Evolutionary conservation across 2,113 vertebrate genomes (phyloP).

Genomic region (Alligator mississippiensis): DNA sequence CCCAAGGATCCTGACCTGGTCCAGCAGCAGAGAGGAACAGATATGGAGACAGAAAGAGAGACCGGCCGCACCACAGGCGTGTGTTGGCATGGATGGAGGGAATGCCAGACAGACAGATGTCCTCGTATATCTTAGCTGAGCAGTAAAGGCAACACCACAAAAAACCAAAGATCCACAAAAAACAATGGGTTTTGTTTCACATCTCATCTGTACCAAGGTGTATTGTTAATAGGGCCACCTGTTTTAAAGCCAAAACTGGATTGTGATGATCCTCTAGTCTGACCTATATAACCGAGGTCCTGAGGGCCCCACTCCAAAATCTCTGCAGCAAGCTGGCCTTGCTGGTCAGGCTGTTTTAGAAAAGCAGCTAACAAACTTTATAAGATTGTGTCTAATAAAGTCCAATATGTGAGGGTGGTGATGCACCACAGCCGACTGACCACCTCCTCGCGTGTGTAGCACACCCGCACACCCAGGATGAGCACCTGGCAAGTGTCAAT

Average conservation of each 20-base stretch:
- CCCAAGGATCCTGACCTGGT: background rate
- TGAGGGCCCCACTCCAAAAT: no score
- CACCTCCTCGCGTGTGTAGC: no score
- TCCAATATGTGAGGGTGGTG: no score
- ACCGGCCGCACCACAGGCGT: no score
- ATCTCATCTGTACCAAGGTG: slow-evolving; percentile 9
- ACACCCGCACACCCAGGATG: no score
- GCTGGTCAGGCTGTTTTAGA: background rate
- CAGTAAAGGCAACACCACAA: background rate
- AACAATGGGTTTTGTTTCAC: slow-evolving; percentile 17
- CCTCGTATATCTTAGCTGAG: background rate
- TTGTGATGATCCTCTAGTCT: background rate
- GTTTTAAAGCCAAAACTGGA: slow-evolving; percentile 24
- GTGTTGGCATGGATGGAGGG: background rate
- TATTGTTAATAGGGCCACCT: slow-evolving; percentile 28
- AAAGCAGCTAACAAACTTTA: no score
- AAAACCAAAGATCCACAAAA: background rate
- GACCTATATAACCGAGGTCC: background rate
- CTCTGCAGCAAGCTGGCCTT: no score
- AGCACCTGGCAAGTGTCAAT: no score
- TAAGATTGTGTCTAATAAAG: no score
- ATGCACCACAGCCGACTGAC: no score
- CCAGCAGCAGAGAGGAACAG: background rate
- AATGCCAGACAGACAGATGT: background rate
- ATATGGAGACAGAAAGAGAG: background rate